These are phyloP conservation scores for Monochamus alternatus DNA, from an alignment of 2,888 invertebrate species.

Conservation along the genomic window DNA sequence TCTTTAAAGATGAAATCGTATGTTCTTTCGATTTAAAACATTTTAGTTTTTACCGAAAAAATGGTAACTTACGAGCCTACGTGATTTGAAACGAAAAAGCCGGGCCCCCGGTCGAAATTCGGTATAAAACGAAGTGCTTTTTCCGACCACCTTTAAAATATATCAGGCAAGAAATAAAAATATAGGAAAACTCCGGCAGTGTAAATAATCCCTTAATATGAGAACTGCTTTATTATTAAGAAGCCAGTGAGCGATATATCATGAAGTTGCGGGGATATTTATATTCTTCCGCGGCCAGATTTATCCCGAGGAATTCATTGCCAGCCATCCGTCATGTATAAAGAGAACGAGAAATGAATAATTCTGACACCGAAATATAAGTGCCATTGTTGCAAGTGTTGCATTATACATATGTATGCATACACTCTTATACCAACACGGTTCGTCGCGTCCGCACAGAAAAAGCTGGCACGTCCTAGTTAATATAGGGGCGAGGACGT, in stretches of 20 bases:
- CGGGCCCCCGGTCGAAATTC: not conserved
- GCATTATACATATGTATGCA: slow-evolving; percentile 51
- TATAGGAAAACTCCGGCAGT: not conserved
- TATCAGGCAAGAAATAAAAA: slow-evolving; percentile 5
- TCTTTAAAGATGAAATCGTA: too few relatives aligned
- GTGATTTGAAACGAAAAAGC: not conserved
- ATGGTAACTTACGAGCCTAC: not conserved
- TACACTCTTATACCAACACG: slow-evolving; percentile 32
- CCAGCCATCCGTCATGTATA: slow-evolving; percentile 64
- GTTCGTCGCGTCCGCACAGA: slow-evolving; percentile 40
- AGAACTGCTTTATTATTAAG: slow-evolving; percentile 4
- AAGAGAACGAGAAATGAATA: slow-evolving; percentile 61
- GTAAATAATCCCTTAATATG: not conserved
- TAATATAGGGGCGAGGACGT: slow-evolving; percentile 40
- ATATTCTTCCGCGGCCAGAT: slow-evolving; percentile 54
- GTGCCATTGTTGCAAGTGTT: slow-evolving; percentile 51
- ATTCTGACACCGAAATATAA: slow-evolving; percentile 58
- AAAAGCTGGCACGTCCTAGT: slow-evolving; percentile 46
- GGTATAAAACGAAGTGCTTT: not conserved
- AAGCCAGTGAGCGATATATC: slow-evolving; percentile 13
- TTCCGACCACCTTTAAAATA: not conserved
- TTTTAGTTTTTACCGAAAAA: too few relatives aligned
- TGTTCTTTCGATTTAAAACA: too few relatives aligned
- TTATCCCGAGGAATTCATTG: slow-evolving; percentile 59
- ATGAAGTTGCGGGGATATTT: slow-evolving; percentile 38